A percentile compares a stretch with the other conserved stretches of the same genome.
phyloP scores from a whole-genome alignment of 1,140 invertebrate species.

The Alviniconcha marisindica region DNA sequence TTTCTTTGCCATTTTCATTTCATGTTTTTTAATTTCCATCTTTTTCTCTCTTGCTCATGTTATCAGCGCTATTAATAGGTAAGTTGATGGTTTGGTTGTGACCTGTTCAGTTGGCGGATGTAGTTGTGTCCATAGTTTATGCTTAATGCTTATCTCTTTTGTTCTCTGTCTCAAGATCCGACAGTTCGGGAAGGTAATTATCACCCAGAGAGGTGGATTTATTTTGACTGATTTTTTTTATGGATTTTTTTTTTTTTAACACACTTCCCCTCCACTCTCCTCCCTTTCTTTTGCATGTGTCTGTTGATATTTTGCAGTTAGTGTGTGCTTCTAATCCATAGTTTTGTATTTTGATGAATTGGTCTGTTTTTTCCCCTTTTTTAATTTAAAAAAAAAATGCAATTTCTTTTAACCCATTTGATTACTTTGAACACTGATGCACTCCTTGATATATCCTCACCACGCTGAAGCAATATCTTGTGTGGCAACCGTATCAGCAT shows the following conservation, averaged over 20 bases:
- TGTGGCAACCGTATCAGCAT: no score
- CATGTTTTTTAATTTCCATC: constrained; percentile 21
- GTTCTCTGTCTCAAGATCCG: constrained; percentile 8
- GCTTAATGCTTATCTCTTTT: constrained; percentile 28
- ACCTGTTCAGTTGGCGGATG: background rate
- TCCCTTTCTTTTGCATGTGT: no score
- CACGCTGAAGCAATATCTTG: background rate
- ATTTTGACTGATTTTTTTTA: constrained; percentile 1
- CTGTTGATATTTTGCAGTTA: no score
- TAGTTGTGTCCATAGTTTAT: constrained; percentile 18
- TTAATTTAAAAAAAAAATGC: no score
- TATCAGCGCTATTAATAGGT: constrained; percentile 34
- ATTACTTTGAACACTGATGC: constrained; percentile 1
- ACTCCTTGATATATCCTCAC: constrained; percentile 3
- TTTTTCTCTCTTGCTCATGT: constrained; percentile 19
- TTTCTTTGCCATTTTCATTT: background rate
- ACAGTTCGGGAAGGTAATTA: constrained; percentile 22
- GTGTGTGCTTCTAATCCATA: no score
- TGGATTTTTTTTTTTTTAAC: background rate
- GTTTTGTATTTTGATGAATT: no score
- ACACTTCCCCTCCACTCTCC: background rate
- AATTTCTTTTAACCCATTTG: no score
- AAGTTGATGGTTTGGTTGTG: constrained; percentile 20
- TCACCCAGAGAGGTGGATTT: background rate
- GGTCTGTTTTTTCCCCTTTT: no score